Evolutionary conservation across 2,888 invertebrate genomes (phyloP), one percentile per base, ranked within the genome.

Genomic region (Mechanitis messenoides): DNA sequence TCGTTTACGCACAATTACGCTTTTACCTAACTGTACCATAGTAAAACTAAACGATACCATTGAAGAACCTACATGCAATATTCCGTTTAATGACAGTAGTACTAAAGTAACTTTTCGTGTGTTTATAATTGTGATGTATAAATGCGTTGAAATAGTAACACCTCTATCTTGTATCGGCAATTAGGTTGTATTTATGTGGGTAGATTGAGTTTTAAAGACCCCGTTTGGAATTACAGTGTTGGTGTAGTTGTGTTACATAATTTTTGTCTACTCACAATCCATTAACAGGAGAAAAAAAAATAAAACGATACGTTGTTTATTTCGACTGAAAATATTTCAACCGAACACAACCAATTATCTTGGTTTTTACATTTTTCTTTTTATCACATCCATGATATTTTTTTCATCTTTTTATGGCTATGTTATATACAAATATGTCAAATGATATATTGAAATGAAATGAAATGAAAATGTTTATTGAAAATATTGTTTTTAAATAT

Each of bases 151-250:
- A 68, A 68, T 65, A 70, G 69, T 69, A 68, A 70, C 70, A 71
- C 69, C 69, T 71, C 70, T 72, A 72, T 72, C 72, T 68, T 69
- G 61, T 68, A 68, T 70, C 67, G 69, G 71, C 72, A 70, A 70
- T 71, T 71, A 72, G 65, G 62, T 63, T 57, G 61, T 68, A 62
- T 72, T 71, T 69, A 68, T 66, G 69, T 31, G 50, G 50, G 50
- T 64, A 66, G 68, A 72, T 71, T 70, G 68, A 69, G 70, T 70
- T 70, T 69, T 69, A 65, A 66, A 68, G 68, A 63, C 63, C 31
- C 31, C 7, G 50, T 11, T 50, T 58, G n/a, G 53, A 11, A 58
- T 47, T 33, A 54, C 54, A 45, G 28, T 59, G 35, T 28, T 59
- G 35, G 28, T 59, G 20, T 33, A 53, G 33, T 35, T 33, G 38